Evolutionary conservation across 2,888 invertebrate species (phyloP), one percentile per base, ranked within the genome.

Genomic region (Ectemnius cavifrons): DNA sequence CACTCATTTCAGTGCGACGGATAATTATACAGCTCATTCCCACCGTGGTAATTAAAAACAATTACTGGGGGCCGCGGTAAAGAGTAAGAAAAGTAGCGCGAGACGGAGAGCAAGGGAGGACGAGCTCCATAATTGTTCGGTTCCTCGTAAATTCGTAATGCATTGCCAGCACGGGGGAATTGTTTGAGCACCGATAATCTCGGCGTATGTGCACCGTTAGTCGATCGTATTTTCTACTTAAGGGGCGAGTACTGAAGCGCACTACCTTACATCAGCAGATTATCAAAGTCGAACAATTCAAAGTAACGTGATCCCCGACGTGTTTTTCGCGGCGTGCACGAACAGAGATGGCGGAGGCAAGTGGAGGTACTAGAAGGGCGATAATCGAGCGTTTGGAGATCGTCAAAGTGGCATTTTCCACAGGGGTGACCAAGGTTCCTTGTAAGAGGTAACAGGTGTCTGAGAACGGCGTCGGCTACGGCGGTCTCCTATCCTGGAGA

Each of bases 1-100:
- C 76, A 83, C 81, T 78, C 79, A 74, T 83, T 84, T 78, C 80
- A 77, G 79, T 80, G 74, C 76, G 75, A 79, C 61, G 67, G 79
- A 83, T 86, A 85, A 87, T 86, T 85, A 87, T 77, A 87, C 80
- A 84, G 83, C 80, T 82, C 80, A 81, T 82, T 85, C 71, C 79
- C 72, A 72, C 77, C 78, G 72, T 70, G 81, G 71, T 86, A 87
- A 87, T 87, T 86, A 86, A 85, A 86, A 86, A 83, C 84, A 83
- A 86, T 87, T 85, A 85, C 79, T 68, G 77, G 75, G 72, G 67
- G 75, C 80, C 61, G 63, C 73, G 83, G 67, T 78, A 63, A 59
- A 47, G 13, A 61, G 60, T 47, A 52, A 13, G 49, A 59, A 45
- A 6, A n/a, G 37, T 16, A 23, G n/a, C 13, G 37, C 37, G 37